Base-by-base conservation (phyloP, 2,888 invertebrate species). In the Zeuzera pyrina region DNA sequence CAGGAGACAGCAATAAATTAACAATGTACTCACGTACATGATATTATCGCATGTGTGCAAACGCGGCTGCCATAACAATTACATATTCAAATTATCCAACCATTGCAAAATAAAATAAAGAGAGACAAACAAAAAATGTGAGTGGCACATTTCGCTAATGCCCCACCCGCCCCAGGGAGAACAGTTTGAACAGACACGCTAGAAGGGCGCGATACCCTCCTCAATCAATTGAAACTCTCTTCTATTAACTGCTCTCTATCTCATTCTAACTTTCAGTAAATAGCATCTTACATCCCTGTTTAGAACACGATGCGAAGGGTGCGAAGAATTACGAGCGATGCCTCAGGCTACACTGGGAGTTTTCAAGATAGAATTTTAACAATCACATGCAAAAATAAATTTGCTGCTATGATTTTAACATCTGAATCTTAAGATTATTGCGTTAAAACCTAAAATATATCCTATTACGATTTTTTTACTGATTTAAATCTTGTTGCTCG, bases 61-160 rank as follows among this genome's bases (percentile, higher is more conserved):
- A 65, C 47, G 72, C 65, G 64, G 62, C 67, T 48, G 67, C 72
- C 73, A 76, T 77, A 68, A 76, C 71, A 70, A 71, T 72, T 65
- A 57, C 60, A 59, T 70, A 79, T 78, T 76, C 60, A 76, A 76
- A 74, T 72, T 69, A 73, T 68, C 64, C 74, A n/a, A 61, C 77
- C 74, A 78, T 77, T 64, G 77, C 79, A 45, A 77, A 77, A 79
- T 79, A 76, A 76, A 83, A 78, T 76, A 76, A 60, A 68, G 67
- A 66, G 57, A 30, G 25, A 66, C 71, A 78, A 74, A 78, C 67
- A 79, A 79, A 79, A 76, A 76, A 70, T 61, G 52, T 54, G 49
- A 55, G 48, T 52, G 55, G 57, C 65, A 66, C 61, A 66, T 66
- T 67, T 63, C 58, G 57, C 50, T 50, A 45, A 51, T 54, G 57